phyloP scores from a whole-genome alignment of 92 coral and sea anemone genomes.

The Blastomussa wellsi region DNA sequence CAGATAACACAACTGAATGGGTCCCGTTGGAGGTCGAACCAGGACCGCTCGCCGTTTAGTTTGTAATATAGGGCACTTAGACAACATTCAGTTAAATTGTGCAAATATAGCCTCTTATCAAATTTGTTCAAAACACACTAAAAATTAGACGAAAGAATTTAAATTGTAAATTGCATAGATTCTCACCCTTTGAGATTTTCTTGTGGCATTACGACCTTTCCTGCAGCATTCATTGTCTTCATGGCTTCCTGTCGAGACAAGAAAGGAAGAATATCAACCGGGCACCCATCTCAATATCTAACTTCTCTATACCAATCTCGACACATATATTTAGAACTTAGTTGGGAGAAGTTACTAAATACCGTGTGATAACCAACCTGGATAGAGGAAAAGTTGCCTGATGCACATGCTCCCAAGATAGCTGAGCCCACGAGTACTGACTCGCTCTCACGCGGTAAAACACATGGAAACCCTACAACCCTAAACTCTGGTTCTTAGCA shows the following conservation, averaged over 20 bases:
- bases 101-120: too few species aligned
- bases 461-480: conserved; percentile 84
- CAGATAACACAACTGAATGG: too few species aligned
- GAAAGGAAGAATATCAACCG: neutral
- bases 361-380: conserved; percentile 55
- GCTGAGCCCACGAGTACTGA: conserved; percentile 91
- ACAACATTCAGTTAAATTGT: too few species aligned
- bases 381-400: conserved; percentile 72
- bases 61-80: too few species aligned
- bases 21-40: too few species aligned
- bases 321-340: too few species aligned
- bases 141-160: neutral
- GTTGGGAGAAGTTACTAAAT: too few species aligned
- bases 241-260: conserved; percentile 79
- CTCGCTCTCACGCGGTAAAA: conserved; percentile 86
- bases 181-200: conserved; percentile 60
- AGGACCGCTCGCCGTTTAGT: too few species aligned
- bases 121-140: too few species aligned
- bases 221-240: conserved; percentile 82
- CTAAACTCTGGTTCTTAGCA: too few species aligned
- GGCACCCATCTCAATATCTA: neutral
- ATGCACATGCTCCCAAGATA: conserved; percentile 89
- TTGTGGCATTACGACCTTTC: conserved; percentile 66
- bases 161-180: neutral
- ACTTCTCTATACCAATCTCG: too few species aligned